Percentiles rank a stretch among this genome's conserved stretches.
Conservation (phyloP, 2,888 invertebrate genomes). For the Tolmerus cingulatus region DNA sequence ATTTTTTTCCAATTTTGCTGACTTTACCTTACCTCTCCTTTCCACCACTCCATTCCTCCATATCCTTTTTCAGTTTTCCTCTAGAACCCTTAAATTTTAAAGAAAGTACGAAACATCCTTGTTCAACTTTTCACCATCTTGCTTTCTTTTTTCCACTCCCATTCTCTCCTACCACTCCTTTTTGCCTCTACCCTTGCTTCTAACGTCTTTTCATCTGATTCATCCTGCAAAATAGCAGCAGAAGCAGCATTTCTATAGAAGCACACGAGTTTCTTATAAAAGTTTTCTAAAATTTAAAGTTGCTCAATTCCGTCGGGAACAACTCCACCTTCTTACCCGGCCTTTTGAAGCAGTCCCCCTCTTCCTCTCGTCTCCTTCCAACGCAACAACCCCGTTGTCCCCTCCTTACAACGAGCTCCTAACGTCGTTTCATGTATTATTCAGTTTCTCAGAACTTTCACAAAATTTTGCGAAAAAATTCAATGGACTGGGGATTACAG, state of each 20-base stretch:
- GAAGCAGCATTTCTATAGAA: not conserved
- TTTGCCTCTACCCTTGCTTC: not conserved
- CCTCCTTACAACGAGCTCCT: not conserved
- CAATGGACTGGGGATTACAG: constrained; percentile 41
- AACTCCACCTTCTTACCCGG: not conserved
- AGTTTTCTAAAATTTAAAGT: constrained; percentile 34
- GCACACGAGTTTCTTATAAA: constrained; percentile 19
- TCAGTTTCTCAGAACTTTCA: constrained; percentile 31
- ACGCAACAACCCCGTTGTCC: not conserved
- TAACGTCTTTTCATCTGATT: not conserved
- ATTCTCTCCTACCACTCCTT: not conserved
- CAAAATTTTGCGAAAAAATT: constrained; percentile 40
- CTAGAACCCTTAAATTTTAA: not conserved
- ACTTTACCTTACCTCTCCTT: not conserved
- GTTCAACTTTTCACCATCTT: not conserved
- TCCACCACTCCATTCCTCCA: not conserved
- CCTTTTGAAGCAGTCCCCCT: not conserved
- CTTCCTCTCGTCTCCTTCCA: not conserved
- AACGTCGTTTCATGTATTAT: not conserved
- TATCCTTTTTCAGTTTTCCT: not conserved
- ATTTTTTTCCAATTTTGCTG: not conserved
- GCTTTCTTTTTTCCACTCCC: too few species aligned
- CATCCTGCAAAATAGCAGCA: not conserved
- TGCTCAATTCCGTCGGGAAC: constrained; percentile 26
- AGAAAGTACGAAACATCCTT: not conserved